Base-by-base conservation (phyloP, 1,140 invertebrate species). In the Drosophila serrata region DNA sequence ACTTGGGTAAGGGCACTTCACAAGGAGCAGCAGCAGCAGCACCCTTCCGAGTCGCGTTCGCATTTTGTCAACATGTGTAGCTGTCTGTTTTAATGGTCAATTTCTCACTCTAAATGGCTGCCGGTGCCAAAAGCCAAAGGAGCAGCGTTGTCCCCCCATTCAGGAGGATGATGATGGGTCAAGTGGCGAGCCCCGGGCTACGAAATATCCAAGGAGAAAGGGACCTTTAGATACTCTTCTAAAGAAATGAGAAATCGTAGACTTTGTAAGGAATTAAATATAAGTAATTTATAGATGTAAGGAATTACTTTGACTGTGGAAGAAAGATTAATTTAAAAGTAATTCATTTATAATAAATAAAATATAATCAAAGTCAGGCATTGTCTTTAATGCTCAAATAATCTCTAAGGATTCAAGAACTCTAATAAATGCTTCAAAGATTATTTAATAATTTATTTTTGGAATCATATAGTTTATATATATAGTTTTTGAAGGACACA, bases 81-180 rank as follows among this genome's bases (percentile, higher is more conserved):
- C 84, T 88, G 85, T 90, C 85, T 81, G 80, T 80, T 90, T 88
- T 90, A 92, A 90, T 91, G 90, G 90, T 73, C 90, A 91, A 92
- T 92, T 92, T 91, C 86, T 92, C 90, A 92, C 90, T 81, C 90
- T 92, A 91, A 92, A 91, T 92, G 86, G 80, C 53, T 48, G 51
- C 65, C 33, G 65, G 49, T 46, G 65, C 70, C 57, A 29, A 76
- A 73, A 43, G 51, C 55, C 55, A 45, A 53, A 65, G 62, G 62
- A 62, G 24, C 46, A 37, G 45, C 27, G 13, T 12, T 12, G 40
- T n/a, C 59, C 58, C 65, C 43, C n/a, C 56, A 3, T 49, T 29
- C 39, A 11, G 33, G n/a, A 39, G 39, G 43, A 37, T 37, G 51
- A 19, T 22, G 58, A 39, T 58, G 63, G 56, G 45, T 19, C 64